A percentile compares a stretch with the other conserved stretches of the same genome.
Conservation (phyloP, 2,113 vertebrate species). For the Thymallus thymallus region DNA sequence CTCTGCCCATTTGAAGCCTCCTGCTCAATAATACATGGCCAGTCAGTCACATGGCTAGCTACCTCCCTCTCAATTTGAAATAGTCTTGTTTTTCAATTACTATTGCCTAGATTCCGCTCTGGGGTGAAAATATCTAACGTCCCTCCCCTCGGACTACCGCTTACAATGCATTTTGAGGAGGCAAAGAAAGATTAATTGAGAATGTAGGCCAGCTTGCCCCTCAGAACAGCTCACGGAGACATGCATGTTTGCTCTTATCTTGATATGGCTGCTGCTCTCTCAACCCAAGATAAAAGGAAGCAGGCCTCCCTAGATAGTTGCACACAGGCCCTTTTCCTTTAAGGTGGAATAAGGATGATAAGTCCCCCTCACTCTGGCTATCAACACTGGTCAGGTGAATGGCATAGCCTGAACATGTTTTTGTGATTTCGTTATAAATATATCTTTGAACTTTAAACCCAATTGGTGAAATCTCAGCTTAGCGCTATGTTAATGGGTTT, state of each 20-base stretch:
- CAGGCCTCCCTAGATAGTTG: slow-evolving; percentile 43
- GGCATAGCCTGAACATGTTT: neutral
- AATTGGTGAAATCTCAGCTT: neutral
- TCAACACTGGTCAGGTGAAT: neutral
- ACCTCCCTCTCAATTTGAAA: slow-evolving; percentile 2
- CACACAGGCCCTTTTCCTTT: neutral
- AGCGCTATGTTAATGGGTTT: too few relatives aligned
- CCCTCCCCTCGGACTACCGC: too few relatives aligned
- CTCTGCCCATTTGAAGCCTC: neutral
- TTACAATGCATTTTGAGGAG: too few relatives aligned
- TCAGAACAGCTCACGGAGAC: slow-evolving; percentile 1
- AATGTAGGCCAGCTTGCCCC: too few relatives aligned
- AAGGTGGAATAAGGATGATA: slow-evolving; percentile 13
- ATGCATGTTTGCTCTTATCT: slow-evolving; percentile 4
- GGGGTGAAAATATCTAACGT: too few relatives aligned
- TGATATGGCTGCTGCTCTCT: slow-evolving; percentile 11
- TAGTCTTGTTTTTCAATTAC: neutral
- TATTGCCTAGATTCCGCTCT: neutral
- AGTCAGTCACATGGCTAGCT: neutral
- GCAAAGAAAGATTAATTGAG: too few relatives aligned
- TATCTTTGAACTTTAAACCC: slow-evolving; percentile 7
- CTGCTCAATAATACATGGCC: slow-evolving; percentile 3
- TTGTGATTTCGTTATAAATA: slow-evolving; percentile 17
- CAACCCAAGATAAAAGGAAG: slow-evolving; percentile 68
- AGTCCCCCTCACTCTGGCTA: neutral